These are phyloP conservation scores for Drosophila paramelanica DNA, from an alignment of 2,888 invertebrate species.

Conservation along the genomic window DNA sequence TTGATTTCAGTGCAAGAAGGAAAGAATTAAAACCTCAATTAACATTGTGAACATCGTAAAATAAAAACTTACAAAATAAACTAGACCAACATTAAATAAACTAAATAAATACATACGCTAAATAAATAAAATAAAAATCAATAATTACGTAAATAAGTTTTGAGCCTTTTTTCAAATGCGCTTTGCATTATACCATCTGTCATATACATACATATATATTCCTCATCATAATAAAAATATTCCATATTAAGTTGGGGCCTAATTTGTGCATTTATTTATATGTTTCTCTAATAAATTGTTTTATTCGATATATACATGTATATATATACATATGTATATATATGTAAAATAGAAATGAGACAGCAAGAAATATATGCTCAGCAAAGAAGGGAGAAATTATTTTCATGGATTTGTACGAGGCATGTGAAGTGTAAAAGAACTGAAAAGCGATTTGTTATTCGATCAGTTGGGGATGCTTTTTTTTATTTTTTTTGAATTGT, in stretches of 20 bases:
- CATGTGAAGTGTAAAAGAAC: slow-evolving; percentile 38
- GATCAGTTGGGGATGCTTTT: slow-evolving; percentile 23
- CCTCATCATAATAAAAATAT: slow-evolving; percentile 8
- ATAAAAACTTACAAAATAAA: slow-evolving; percentile 27
- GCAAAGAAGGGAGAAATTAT: background rate
- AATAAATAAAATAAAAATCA: slow-evolving; percentile 20
- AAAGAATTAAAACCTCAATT: background rate
- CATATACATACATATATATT: slow-evolving; percentile 7
- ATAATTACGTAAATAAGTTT: slow-evolving; percentile 27
- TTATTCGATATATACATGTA: slow-evolving; percentile 7
- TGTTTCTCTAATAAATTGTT: slow-evolving; percentile 2
- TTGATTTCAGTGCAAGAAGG: background rate
- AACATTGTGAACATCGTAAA: slow-evolving; percentile 5
- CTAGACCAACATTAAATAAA: slow-evolving; percentile 36
- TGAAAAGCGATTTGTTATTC: slow-evolving; percentile 61
- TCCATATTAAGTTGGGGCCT: slow-evolving; percentile 9
- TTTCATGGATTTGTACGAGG: slow-evolving; percentile 29
- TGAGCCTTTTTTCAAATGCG: slow-evolving; percentile 57
- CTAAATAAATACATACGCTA: slow-evolving; percentile 38
- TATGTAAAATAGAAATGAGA: slow-evolving; percentile 27
- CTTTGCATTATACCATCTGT: slow-evolving; percentile 14
- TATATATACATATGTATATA: slow-evolving; percentile 11
- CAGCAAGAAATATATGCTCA: slow-evolving; percentile 29
- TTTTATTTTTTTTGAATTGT: slow-evolving; percentile 12
- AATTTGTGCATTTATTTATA: slow-evolving; percentile 73